Conservation (phyloP, 2,888 invertebrate genomes). For the Macrophya annulata region DNA sequence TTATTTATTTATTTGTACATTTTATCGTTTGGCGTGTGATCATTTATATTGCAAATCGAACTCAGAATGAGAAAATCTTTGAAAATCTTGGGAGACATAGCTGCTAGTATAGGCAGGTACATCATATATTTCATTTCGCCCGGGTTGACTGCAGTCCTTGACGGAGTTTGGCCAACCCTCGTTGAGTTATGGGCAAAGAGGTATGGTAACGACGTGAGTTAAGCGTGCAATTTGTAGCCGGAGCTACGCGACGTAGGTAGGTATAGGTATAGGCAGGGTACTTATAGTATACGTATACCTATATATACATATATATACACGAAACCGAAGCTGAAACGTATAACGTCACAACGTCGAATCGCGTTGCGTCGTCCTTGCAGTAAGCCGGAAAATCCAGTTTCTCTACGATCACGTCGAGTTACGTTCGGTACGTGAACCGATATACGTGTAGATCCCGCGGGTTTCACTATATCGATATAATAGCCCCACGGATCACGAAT, state of each 20-base stretch:
- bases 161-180: constrained; percentile 1
- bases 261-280: neutral
- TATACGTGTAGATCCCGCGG: constrained; percentile 5
- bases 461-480: constrained; percentile 11
- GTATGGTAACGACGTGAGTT: constrained; percentile 20
- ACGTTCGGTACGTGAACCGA: constrained; percentile 24
- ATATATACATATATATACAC: neutral
- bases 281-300: neutral
- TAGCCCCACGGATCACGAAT: neutral
- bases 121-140: neutral
- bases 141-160: neutral
- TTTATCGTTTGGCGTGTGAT: too few relatives aligned
- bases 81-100: neutral
- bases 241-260: neutral
- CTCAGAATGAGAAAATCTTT: neutral
- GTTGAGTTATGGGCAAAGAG: constrained; percentile 15
- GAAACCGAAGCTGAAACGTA: neutral
- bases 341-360: neutral
- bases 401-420: constrained; percentile 22
- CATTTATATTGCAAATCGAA: neutral
- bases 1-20: too few relatives aligned
- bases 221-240: constrained; percentile 50
- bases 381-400: constrained; percentile 46
- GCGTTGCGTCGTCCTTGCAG: neutral
- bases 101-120: neutral